Evolutionary conservation across 2,888 invertebrate species (phyloP), one percentile per base, ranked within the genome.

Genomic region (Cheilosia variabilis): DNA sequence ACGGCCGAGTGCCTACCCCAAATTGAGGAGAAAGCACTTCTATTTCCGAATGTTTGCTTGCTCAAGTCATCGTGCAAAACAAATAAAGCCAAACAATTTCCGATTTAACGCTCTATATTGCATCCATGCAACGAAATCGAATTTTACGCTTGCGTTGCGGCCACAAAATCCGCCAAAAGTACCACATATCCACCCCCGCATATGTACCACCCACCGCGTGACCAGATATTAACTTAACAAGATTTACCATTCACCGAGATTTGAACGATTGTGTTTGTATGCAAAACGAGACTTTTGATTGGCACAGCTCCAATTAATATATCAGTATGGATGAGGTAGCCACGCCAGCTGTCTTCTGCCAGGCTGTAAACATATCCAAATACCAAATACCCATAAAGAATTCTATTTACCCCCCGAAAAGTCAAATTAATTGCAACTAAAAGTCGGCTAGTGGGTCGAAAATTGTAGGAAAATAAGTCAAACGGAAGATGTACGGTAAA

Each of bases 171-270:
- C 13, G 58, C 37, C 17, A 24, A 24, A 71, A 55, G 55, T 13
- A 76, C 73, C 52, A 24, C 34, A 58, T 52, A 60, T 60, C 58
- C 60, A 73, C 66, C 63, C 62, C 50, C 66, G 19, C 73, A 63
- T 45, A 75, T 65, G 79, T 84, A 43, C 79, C 84, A 84, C 79
- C 75, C 84, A 84, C 75, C 58, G 53, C 60, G 65, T 71, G 60
- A 75, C 69, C 79, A 79, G 69, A 84, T 69, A 75, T 75, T 79
- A 84, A 84, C 79, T 76, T 66, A 81, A 68, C 71, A 81, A 58
- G 55, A 71, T 80, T 68, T 84, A 72, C 19, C 68, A 86, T 86
- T 81, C 76, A 72, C 50, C 62, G 62, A 52, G 72, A 65, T 71
- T 75, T 65, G 34, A 80, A 62, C 71, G 63, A 80, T 76, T 80